Conservation (phyloP, 2,888 invertebrate genomes). For the Nasonovia ribisnigri region DNA sequence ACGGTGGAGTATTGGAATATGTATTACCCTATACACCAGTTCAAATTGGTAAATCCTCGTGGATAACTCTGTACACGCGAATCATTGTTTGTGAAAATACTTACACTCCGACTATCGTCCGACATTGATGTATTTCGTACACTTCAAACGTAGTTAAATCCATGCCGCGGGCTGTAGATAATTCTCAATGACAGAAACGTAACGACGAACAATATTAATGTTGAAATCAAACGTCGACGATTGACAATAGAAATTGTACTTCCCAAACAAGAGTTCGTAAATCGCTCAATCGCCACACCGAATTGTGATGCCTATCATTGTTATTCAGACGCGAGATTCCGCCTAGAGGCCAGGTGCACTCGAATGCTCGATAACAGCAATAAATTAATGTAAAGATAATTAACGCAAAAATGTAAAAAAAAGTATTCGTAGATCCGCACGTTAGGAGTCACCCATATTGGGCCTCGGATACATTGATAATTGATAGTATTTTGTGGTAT, state of each 20-base stretch:
- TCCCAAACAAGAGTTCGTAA: neutral
- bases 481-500: neutral
- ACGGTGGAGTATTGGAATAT: constrained; percentile 22
- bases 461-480: neutral
- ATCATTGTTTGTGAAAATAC: neutral
- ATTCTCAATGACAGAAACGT: neutral
- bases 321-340: neutral
- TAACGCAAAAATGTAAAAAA: no score
- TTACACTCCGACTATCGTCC: neutral
- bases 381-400: neutral
- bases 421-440: neutral
- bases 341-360: neutral
- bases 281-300: neutral
- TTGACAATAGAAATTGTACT: neutral
- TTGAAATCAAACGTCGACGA: neutral
- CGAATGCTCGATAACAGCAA: neutral
- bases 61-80: neutral
- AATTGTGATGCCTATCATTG: neutral
- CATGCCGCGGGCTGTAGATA: neutral
- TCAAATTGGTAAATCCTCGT: constrained; percentile 3
- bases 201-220: neutral
- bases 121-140: neutral
- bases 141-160: neutral
- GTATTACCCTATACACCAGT: neutral
- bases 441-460: neutral